A percentile compares a stretch with the other conserved stretches of the same genome.
These are phyloP conservation scores for Pachycephala philippinensis DNA, from an alignment of 2,113 vertebrate genomes.

Conservation along the genomic window DNA sequence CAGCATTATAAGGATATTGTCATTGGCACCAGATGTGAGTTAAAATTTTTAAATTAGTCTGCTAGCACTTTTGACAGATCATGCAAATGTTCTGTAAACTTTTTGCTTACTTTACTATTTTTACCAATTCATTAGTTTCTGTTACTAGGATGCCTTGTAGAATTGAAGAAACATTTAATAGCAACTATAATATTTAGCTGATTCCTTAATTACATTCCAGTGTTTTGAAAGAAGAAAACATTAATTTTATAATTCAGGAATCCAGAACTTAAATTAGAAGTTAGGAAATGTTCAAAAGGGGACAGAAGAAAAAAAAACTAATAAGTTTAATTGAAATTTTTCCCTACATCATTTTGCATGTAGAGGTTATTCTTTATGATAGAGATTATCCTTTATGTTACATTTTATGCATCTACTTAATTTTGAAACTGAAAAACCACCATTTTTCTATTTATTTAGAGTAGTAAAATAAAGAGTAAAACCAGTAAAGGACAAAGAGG, in stretches of 20 bases:
- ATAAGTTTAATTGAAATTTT: neutral
- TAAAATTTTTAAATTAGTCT: slow-evolving; percentile 24
- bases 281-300: neutral
- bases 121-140: neutral
- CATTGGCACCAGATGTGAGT: slow-evolving; percentile 9
- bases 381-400: neutral
- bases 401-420: neutral
- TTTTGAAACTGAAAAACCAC: neutral
- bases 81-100: neutral
- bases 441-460: neutral
- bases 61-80: neutral
- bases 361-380: neutral
- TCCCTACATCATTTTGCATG: neutral
- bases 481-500: neutral
- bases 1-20: slow-evolving; percentile 25
- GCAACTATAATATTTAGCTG: neutral
- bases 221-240: neutral
- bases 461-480: neutral
- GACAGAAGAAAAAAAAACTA: neutral
- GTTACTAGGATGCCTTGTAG: neutral
- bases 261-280: neutral
- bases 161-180: neutral
- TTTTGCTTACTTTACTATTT: neutral
- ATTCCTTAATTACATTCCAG: neutral
- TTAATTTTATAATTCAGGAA: neutral